Percentiles rank a stretch among this genome's conserved stretches.
Conservation (phyloP, 2,888 invertebrate genomes). For the Steinernema hermaphroditum region DNA sequence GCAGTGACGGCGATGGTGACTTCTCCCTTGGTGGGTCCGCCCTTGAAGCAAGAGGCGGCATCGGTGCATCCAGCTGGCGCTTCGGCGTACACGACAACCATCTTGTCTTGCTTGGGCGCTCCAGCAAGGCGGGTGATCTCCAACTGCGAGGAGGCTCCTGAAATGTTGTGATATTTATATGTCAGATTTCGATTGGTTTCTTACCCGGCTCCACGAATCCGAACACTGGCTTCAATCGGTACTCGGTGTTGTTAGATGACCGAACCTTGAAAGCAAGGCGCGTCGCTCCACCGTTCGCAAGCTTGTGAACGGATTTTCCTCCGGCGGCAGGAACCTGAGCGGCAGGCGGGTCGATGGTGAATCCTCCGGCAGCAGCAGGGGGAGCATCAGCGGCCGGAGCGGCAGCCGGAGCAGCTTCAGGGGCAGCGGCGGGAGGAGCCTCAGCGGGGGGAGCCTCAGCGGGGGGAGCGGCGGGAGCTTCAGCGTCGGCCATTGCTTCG, state of each 20-base stretch:
- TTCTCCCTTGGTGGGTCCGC: constrained; percentile 49
- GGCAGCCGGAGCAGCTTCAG: too few relatives aligned
- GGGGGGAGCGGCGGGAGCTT: too few relatives aligned
- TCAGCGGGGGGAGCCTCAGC: constrained; percentile 2
- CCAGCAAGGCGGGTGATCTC: constrained; percentile 46
- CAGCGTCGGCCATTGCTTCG: too few relatives aligned
- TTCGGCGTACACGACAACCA: constrained; percentile 50
- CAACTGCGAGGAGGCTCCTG: constrained; percentile 41
- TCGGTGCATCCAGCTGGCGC: constrained; percentile 52
- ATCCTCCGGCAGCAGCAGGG: constrained; percentile 32
- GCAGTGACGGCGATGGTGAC: constrained; percentile 45
- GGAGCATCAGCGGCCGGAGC: neutral
- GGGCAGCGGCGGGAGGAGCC: constrained; percentile 43
- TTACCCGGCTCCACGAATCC: constrained; percentile 52
- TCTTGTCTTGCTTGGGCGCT: constrained; percentile 49
- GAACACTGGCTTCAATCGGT: constrained; percentile 52
- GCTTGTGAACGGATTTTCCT: constrained; percentile 34
- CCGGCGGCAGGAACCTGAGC: constrained; percentile 48
- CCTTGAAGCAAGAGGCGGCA: constrained; percentile 50
- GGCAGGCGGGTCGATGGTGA: constrained; percentile 47
- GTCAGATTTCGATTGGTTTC: too few relatives aligned
- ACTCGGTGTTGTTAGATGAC: constrained; percentile 50
- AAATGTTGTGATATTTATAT: too few relatives aligned
- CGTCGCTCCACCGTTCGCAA: constrained; percentile 35
- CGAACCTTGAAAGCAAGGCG: constrained; percentile 44